Conservation (phyloP, 2,797 vertebrate species). For the Cuniculus paca region DNA sequence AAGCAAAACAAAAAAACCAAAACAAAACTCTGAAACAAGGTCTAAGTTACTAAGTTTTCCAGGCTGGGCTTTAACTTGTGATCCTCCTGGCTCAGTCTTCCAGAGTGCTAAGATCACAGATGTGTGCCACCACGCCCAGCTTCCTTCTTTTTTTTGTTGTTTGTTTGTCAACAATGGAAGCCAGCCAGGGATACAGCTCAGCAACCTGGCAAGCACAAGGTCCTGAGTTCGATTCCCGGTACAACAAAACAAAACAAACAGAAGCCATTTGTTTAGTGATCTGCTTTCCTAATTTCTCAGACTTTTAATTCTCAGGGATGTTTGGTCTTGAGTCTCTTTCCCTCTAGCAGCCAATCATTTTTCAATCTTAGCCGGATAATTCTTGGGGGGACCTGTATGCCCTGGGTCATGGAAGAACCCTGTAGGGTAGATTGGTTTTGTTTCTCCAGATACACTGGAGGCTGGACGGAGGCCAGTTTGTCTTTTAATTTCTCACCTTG, state of each 20-base stretch:
- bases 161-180: no score
- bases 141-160: not conserved
- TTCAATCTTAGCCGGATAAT: not conserved
- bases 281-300: conserved; percentile 11
- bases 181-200: no score
- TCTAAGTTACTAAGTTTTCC: not conserved
- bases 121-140: not conserved
- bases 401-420: not conserved
- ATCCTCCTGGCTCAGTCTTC: not conserved
- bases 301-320: not conserved
- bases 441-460: not conserved
- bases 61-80: not conserved
- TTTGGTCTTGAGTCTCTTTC: not conserved
- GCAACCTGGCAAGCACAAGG: no score
- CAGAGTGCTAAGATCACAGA: not conserved
- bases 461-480: not conserved
- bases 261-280: not conserved
- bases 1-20: no score
- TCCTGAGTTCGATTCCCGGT: no score
- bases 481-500: not conserved
- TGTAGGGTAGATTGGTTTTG: not conserved
- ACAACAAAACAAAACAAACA: no score
- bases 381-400: not conserved
- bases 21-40: not conserved
- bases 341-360: not conserved